phyloP scores from a whole-genome alignment of 2,113 vertebrate genomes.

The Sinocyclocheilus rhinocerous region DNA sequence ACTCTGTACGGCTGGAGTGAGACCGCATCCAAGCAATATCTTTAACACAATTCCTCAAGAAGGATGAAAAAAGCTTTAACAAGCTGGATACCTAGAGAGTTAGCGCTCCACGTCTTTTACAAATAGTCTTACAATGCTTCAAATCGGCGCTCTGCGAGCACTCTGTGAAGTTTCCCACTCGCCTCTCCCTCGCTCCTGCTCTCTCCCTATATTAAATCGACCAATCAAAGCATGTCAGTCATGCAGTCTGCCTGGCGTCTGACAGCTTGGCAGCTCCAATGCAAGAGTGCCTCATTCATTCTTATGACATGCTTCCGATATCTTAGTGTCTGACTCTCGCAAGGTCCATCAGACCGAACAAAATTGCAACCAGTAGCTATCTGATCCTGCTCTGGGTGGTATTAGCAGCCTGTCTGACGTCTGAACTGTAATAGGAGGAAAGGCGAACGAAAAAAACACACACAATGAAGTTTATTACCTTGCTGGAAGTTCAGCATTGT shows the following conservation, averaged over 20 bases:
- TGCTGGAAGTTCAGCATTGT: background rate
- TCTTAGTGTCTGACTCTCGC: slow-evolving; percentile 63
- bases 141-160: slow-evolving; percentile 59
- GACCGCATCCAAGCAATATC: slow-evolving; percentile 57
- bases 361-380: slow-evolving; percentile 58
- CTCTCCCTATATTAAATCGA: slow-evolving; percentile 78
- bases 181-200: slow-evolving; percentile 64
- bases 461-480: slow-evolving; percentile 29
- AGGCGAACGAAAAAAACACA: slow-evolving; percentile 4
- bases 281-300: slow-evolving; percentile 79
- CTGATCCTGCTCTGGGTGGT: slow-evolving; percentile 56
- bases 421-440: slow-evolving; percentile 38
- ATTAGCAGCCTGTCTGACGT: slow-evolving; percentile 51
- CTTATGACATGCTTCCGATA: slow-evolving; percentile 81
- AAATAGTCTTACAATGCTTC: slow-evolving; percentile 78
- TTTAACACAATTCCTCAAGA: slow-evolving; percentile 53
- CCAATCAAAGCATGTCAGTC: slow-evolving; percentile 80
- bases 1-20: slow-evolving; percentile 48
- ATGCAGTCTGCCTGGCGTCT: slow-evolving; percentile 74
- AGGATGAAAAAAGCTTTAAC: slow-evolving; percentile 68
- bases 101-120: slow-evolving; percentile 78
- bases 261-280: slow-evolving; percentile 78
- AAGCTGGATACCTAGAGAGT: slow-evolving; percentile 78
- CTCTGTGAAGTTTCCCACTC: slow-evolving; percentile 66
- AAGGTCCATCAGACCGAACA: slow-evolving; percentile 60